phyloP scores from a whole-genome alignment of 2,797 vertebrate genomes.

The Cottoperca gobio region DNA sequence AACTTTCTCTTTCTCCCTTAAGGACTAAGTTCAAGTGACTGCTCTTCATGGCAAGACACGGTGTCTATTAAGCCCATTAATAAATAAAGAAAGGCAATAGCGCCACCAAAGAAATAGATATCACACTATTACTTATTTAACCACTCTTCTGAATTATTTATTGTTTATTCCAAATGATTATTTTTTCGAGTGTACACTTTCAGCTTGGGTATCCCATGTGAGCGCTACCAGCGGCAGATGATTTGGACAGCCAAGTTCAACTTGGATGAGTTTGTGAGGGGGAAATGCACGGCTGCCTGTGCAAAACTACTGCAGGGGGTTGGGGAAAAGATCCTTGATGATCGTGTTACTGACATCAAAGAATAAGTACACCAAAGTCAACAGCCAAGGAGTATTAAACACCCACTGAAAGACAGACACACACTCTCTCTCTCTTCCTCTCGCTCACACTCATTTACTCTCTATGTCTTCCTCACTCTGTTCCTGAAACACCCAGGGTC shows the following conservation, averaged over 20 bases:
- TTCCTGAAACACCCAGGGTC: slow-evolving; percentile 75
- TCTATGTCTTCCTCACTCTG: slow-evolving; percentile 63
- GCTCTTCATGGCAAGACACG: slow-evolving; percentile 71
- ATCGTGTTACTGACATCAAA: slow-evolving; percentile 84
- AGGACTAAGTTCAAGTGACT: slow-evolving; percentile 69
- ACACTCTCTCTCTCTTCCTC: slow-evolving; percentile 55
- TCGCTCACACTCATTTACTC: slow-evolving; percentile 72
- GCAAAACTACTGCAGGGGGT: slow-evolving; percentile 73
- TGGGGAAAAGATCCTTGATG: slow-evolving; percentile 74
- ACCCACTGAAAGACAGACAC: slow-evolving; percentile 66
- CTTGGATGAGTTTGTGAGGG: slow-evolving; percentile 71
- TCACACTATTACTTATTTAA: slow-evolving; percentile 86
- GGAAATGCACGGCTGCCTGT: slow-evolving; percentile 51
- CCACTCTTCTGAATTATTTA: slow-evolving; percentile 82
- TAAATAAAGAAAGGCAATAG: slow-evolving; percentile 83
- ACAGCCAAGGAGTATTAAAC: slow-evolving; percentile 78
- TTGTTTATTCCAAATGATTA: slow-evolving; percentile 84
- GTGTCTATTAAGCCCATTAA: slow-evolving; percentile 83
- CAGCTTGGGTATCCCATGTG: slow-evolving; percentile 78
- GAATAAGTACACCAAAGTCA: slow-evolving; percentile 77
- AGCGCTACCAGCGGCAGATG: slow-evolving; percentile 59
- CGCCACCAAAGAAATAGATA: slow-evolving; percentile 84
- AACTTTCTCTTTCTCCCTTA: slow-evolving; percentile 72
- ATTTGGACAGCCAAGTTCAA: slow-evolving; percentile 76
- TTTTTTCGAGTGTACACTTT: slow-evolving; percentile 75